Percentiles rank a stretch among this genome's conserved stretches.
Evolutionary conservation across 1,140 invertebrate genomes (phyloP).

Genomic region (Liolophura sinensis): DNA sequence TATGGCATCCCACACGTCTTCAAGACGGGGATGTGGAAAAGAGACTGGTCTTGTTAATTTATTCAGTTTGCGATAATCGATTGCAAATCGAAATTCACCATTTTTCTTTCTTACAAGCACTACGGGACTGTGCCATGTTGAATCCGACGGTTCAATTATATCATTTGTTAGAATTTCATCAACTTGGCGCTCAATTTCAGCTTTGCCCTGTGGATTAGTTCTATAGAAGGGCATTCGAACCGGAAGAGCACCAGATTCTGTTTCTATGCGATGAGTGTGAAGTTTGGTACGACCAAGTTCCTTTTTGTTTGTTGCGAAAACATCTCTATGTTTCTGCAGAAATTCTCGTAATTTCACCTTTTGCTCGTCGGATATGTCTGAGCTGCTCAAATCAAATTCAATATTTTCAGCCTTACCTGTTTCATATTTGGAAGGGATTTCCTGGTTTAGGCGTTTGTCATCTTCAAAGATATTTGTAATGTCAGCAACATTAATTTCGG

Average conservation of each 20-base stretch:
- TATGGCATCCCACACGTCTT: not conserved
- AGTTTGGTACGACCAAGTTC: conserved; percentile 18
- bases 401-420: no score
- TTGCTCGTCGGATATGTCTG: conserved; percentile 13
- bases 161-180: conserved; percentile 14
- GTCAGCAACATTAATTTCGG: no score
- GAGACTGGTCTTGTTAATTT: not conserved
- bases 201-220: conserved; percentile 8
- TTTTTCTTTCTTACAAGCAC: conserved; percentile 16
- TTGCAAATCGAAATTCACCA: conserved; percentile 11
- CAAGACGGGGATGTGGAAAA: not conserved
- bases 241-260: conserved; percentile 12
- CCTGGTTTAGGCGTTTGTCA: no score
- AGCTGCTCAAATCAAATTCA: conserved; percentile 12
- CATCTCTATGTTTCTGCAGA: conserved; percentile 18
- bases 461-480: no score
- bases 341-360: conserved; percentile 13
- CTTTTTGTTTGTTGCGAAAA: conserved; percentile 15
- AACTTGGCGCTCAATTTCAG: conserved; percentile 11
- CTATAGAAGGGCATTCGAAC: conserved; percentile 14
- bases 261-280: conserved; percentile 24
- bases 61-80: conserved; percentile 8
- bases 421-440: no score
- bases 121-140: conserved; percentile 11
- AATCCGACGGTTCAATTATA: conserved; percentile 11